Conservation (phyloP, 1,140 invertebrate genomes). For the Drosophila virilis region DNA sequence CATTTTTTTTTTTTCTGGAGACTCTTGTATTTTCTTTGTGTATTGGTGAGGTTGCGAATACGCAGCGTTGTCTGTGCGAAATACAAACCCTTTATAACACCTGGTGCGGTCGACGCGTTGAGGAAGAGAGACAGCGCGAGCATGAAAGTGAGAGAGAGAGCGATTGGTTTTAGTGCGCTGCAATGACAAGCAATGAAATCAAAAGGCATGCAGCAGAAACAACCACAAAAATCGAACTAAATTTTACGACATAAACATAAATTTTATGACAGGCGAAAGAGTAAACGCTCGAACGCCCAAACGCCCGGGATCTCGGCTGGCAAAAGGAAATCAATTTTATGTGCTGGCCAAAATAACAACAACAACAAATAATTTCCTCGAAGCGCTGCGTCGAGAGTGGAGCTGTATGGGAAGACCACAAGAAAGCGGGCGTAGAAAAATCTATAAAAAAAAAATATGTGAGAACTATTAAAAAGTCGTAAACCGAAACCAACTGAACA, state of each 20-base stretch:
- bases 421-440: slow-evolving; percentile 58
- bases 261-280: slow-evolving; percentile 77
- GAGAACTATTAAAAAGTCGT: slow-evolving; percentile 84
- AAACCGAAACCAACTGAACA: slow-evolving; percentile 57
- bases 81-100: slow-evolving; percentile 39
- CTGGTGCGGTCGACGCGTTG: slow-evolving; percentile 33
- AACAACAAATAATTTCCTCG: slow-evolving; percentile 66
- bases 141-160: background rate
- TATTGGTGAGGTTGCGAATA: slow-evolving; percentile 37
- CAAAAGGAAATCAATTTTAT: slow-evolving; percentile 83
- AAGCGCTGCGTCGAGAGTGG: slow-evolving; percentile 24
- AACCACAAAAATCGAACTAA: slow-evolving; percentile 71
- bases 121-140: background rate
- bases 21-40: slow-evolving; percentile 1
- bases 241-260: slow-evolving; percentile 84
- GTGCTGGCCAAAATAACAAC: slow-evolving; percentile 71
- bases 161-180: slow-evolving; percentile 40
- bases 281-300: slow-evolving; percentile 30
- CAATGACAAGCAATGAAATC: slow-evolving; percentile 55
- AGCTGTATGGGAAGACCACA: slow-evolving; percentile 25
- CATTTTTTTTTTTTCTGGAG: slow-evolving; percentile 30
- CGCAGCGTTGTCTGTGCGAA: slow-evolving; percentile 32
- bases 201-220: slow-evolving; percentile 49
- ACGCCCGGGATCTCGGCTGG: slow-evolving; percentile 7
- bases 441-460: slow-evolving; percentile 83